Evolutionary conservation across 35 echinoderm and acorn worm species (phyloP).

Genomic region (Diadema setosum): DNA sequence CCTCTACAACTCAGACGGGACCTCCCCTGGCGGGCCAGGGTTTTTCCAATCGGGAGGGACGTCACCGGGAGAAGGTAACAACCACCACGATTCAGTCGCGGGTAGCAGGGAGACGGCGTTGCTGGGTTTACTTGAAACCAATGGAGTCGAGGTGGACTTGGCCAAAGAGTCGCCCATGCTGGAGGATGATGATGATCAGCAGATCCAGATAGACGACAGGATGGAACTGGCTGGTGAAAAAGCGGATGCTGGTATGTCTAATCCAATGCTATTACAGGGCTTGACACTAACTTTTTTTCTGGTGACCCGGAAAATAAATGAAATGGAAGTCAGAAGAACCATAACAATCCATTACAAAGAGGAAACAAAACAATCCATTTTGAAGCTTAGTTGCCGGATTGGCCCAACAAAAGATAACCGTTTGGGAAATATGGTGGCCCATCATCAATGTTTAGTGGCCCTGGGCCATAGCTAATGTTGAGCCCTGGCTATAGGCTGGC

Average conservation of each 20-base stretch:
- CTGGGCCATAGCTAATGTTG: too few species aligned
- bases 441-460: too few species aligned
- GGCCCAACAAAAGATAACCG: too few species aligned
- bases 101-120: background rate
- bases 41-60: background rate
- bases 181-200: background rate
- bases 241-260: background rate
- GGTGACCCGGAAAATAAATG: too few species aligned
- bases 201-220: slow-evolving; percentile 27
- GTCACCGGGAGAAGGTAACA: background rate
- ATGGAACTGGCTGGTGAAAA: background rate
- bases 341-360: too few species aligned
- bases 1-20: background rate
- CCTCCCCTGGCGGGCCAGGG: background rate
- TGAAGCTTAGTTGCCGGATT: too few species aligned
- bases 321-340: too few species aligned
- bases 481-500: too few species aligned
- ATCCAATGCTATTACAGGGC: too few species aligned
- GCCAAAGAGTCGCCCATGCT: slow-evolving; percentile 1
- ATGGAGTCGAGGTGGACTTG: background rate
- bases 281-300: too few species aligned
- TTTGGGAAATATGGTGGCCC: too few species aligned
- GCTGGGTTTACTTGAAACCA: background rate
- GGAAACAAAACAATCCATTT: too few species aligned
- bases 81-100: background rate